phyloP scores from a whole-genome alignment of 2,113 vertebrate species.

The Chaetodon auriga region DNA sequence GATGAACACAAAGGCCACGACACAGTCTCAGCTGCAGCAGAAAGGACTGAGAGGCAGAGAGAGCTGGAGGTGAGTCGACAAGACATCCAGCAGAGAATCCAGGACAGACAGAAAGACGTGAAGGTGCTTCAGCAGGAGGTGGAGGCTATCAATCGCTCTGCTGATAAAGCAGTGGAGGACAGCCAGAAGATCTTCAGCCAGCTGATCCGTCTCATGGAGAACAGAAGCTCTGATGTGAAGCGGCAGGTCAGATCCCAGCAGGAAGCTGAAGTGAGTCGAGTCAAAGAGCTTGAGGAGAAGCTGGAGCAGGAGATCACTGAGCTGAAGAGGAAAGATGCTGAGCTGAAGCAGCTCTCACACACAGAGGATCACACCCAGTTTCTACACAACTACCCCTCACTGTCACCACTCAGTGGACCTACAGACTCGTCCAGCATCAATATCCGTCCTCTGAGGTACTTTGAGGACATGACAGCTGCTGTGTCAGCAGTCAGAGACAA shows the following conservation, averaged over 20 bases:
- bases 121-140: conserved; percentile 23
- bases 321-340: conserved; percentile 39
- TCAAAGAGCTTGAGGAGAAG: conserved; percentile 33
- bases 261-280: conserved; percentile 12
- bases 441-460: neutral
- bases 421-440: neutral
- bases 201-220: conserved; percentile 14
- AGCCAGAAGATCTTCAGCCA: conserved; percentile 21
- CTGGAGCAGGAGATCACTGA: conserved; percentile 45
- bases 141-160: neutral
- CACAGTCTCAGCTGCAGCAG: too few species aligned
- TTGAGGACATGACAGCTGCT: neutral
- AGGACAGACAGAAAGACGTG: conserved; percentile 12
- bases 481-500: neutral
- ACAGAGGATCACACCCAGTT: conserved; percentile 30
- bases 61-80: conserved; percentile 15
- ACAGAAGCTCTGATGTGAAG: conserved; percentile 7
- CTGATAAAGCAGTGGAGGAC: conserved; percentile 34
- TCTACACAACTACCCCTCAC: neutral
- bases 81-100: conserved; percentile 21
- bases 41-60: neutral
- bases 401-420: conserved; percentile 1
- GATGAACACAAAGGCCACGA: too few species aligned
- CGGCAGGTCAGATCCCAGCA: conserved; percentile 35
- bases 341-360: conserved; percentile 30